Evolutionary conservation across 2,797 vertebrate genomes (phyloP), one percentile per base, ranked within the genome.

Genomic region (Rhynchotus rufescens): DNA sequence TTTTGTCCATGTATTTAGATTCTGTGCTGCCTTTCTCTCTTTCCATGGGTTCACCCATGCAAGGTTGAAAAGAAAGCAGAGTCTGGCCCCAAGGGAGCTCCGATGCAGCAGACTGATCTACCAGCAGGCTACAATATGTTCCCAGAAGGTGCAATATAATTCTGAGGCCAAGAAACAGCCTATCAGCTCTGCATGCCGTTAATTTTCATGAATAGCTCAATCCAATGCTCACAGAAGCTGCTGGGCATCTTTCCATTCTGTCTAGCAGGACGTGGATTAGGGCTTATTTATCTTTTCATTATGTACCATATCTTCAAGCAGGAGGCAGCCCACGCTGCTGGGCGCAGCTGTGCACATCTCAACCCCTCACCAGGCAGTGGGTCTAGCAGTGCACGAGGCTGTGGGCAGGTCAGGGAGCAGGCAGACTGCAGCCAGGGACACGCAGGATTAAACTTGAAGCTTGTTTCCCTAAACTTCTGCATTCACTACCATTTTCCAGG

Each of bases 161-260:
- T 84, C 80, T 2, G 25, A 94, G 89, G 89, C 93, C 95, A 94
- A 93, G 77, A 80, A 96, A 92, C 93, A 95, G 87, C 86, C 95
- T 90, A 89, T 89, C 89, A 94, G 78, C 90, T 91, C 95, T 81
- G 93, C 92, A 92, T 82, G 94, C 61, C 73, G 81, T 94, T 96
- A 93, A 94, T 92, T 94, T 90, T 87, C 93, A 84, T 77, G 82
- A 89, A 77, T 38, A 89, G 84, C 74, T 89, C 88, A 90, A 94
- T 89, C 86, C 84, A 77, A 6, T 28, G 74, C 75, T 87, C 86
- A 72, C 71, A 87, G 84, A 91, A 90, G 65, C 92, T 81, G 54
- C 88, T 79, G 80, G 92, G 89, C 82, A 84, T 59, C 77, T 86
- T 95, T 87, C 93, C 93, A 94, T 88, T 93, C 87, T 81, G 71